A percentile compares a stretch with the other conserved stretches of the same genome.
Conservation (phyloP, 2,113 vertebrate genomes). For the Mesoclemmys tuberculata region DNA sequence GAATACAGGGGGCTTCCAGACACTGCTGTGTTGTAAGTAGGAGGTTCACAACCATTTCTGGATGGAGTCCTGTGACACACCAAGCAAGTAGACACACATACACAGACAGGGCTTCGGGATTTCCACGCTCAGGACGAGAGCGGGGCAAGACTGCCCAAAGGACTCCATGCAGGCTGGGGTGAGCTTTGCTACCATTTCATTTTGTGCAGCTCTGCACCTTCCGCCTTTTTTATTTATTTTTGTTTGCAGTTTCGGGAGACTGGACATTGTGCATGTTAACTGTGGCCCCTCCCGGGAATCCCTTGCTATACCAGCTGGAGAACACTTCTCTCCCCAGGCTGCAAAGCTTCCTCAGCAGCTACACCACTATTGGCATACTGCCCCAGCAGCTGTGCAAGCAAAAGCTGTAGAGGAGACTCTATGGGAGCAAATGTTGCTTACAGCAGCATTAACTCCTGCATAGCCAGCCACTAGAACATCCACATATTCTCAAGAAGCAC, state of each 20-base stretch:
- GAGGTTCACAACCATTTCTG: neutral
- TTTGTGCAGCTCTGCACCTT: neutral
- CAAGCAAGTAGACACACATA: neutral
- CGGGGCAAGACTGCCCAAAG: neutral
- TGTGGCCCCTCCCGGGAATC: neutral
- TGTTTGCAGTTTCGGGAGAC: neutral
- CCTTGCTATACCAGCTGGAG: neutral
- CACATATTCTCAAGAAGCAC: neutral
- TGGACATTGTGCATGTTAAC: neutral
- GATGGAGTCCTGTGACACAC: neutral
- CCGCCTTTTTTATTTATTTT: neutral
- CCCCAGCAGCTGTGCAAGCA: neutral
- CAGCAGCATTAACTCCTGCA: neutral
- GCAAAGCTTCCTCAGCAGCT: accelerated
- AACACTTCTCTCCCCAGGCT: neutral
- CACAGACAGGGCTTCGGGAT: neutral
- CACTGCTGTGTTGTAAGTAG: neutral
- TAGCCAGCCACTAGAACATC: neutral
- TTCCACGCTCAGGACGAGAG: neutral
- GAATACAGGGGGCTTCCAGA: neutral
- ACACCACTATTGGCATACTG: neutral
- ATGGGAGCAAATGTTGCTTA: neutral
- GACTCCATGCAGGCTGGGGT: neutral
- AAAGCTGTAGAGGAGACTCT: neutral
- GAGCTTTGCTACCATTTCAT: neutral